Conservation (phyloP, 2,113 vertebrate genomes). For the Pteruthius melanotis region DNA sequence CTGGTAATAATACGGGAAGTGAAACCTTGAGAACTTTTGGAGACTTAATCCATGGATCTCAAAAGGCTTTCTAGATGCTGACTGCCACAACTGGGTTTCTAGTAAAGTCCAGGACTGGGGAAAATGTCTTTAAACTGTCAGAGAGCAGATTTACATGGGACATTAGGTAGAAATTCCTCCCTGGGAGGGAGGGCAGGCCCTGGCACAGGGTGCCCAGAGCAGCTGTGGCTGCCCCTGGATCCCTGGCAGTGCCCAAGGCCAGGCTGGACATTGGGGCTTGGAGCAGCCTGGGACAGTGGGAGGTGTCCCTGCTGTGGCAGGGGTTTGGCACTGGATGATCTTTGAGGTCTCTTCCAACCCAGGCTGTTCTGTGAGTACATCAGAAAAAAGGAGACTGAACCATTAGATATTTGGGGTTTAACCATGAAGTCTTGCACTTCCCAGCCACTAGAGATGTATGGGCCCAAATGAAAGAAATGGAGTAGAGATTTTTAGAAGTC, state of each 20-base stretch:
- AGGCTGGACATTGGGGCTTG: rapidly evolving
- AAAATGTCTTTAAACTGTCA: background rate
- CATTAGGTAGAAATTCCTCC: background rate
- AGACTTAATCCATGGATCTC: background rate
- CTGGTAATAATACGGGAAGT: background rate
- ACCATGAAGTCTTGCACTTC: background rate
- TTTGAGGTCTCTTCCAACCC: background rate
- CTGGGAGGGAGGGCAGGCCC: rapidly evolving
- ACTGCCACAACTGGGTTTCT: background rate
- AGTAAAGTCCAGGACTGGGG: background rate
- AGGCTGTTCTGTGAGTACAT: background rate
- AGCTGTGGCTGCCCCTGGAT: background rate
- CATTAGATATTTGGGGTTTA: background rate
- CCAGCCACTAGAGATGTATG: background rate
- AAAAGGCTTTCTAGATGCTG: background rate
- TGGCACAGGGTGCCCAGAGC: background rate
- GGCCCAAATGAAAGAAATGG: background rate
- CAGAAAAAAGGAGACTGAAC: background rate
- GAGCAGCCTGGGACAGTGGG: background rate
- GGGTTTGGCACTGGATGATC: rapidly evolving
- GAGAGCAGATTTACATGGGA: background rate
- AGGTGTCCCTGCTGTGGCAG: background rate
- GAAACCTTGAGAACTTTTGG: background rate
- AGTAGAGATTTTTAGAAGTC: background rate
- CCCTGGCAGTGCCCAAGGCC: background rate